Evolutionary conservation across 2,888 invertebrate genomes (phyloP), one percentile per base, ranked within the genome.

Genomic region (Isotomurus palustris): DNA sequence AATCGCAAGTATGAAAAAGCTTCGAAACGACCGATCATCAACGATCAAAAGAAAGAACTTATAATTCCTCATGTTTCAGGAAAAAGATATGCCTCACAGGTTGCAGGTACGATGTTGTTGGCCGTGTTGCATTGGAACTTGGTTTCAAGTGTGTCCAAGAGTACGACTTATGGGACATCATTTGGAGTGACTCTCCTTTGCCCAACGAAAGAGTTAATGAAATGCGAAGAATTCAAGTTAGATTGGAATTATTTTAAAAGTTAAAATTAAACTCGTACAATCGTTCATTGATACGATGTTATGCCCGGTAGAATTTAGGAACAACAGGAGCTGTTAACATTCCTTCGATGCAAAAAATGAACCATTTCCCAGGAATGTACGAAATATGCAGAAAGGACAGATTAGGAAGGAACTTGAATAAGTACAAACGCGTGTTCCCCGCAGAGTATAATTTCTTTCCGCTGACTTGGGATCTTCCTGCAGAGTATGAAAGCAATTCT

Each of bases 381-480:
- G 90, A 91, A 75, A 88, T 91, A 64, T 90, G 89, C 76, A 81
- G 92, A 62, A 94, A 94, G 76, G 93, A 93, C 78, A 78, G 91
- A 53, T 78, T 94, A 19, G 91, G 92, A 2, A 80, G 91, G 56
- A 93, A 94, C 76, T 80, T 94, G 60, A 92, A 90, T 74, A 82
- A 91, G 67, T 91, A 93, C 91, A 80, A 85, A 60, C 86, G 88
- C 75, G 78, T 88, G 53, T 93, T 89, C 75, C 91, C 93, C 0
- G 84, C 85, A 71, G 92, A 93, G 66, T 94, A 92, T 75, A 87
- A 86, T 73, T 89, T 93, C 74, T 93, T 91, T 74, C 93, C 94
- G 1, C 89, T 87, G 77, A 91, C 92, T 10, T 94, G 93, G 92
- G 89, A 91, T 75, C 82, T 94, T 67, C 93, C 94, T 22, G 87